These are phyloP conservation scores for Sceliomorpha sp. DNA, from an alignment of 2,888 invertebrate species.

Conservation along the genomic window DNA sequence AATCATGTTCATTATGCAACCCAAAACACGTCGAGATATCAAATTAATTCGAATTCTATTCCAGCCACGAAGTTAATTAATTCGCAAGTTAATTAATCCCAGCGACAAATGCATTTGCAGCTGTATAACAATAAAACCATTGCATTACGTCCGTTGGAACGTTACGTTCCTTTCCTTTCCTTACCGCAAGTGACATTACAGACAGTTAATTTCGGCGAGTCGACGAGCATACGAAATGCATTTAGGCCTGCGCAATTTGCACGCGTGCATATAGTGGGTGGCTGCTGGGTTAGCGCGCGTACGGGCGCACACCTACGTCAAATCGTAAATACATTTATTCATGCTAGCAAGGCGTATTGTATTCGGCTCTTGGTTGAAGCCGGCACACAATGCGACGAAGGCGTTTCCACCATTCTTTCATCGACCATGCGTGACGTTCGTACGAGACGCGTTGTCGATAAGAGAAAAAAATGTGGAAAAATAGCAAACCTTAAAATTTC, in stretches of 20 bases:
- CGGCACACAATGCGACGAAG: constrained; percentile 77
- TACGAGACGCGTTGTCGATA: constrained; percentile 52
- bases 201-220: constrained; percentile 9
- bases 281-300: constrained; percentile 36
- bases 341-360: constrained; percentile 77
- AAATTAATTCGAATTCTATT: too few relatives aligned
- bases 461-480: constrained; percentile 45
- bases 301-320: constrained; percentile 73
- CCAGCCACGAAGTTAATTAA: too few relatives aligned
- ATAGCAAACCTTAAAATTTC: constrained; percentile 40
- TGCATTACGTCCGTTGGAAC: too few relatives aligned
- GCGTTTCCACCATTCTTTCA: constrained; percentile 72
- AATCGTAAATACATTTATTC: constrained; percentile 79
- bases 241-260: constrained; percentile 17
- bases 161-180: too few relatives aligned
- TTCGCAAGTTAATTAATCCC: too few relatives aligned
- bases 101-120: too few relatives aligned
- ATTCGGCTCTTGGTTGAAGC: constrained; percentile 68
- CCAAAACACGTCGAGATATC: too few relatives aligned
- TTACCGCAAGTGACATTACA: too few relatives aligned
- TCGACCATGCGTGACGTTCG: constrained; percentile 55
- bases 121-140: too few relatives aligned
- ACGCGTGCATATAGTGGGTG: constrained; percentile 38
- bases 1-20: too few relatives aligned
- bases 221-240: neutral